These are phyloP conservation scores for Copidosoma aretas DNA, from an alignment of 2,888 invertebrate species.

Conservation along the genomic window DNA sequence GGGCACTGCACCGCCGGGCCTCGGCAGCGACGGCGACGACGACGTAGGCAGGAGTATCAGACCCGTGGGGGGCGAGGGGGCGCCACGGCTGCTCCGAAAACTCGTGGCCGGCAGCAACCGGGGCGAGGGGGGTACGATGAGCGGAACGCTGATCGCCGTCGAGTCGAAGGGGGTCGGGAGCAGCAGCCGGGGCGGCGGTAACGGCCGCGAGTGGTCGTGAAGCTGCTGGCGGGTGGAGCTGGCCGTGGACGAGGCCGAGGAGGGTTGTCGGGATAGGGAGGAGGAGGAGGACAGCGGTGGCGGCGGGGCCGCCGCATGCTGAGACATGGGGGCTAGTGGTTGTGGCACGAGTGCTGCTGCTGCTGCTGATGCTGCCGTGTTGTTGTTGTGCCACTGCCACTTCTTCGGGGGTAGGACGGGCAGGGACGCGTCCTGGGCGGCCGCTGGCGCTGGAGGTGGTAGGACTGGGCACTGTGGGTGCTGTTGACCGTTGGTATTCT, in stretches of 20 bases:
- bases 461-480: conserved; percentile 42
- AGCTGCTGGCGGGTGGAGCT: conserved; percentile 41
- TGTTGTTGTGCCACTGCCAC: conserved; percentile 36
- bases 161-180: conserved; percentile 28
- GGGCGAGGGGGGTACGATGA: conserved; percentile 50
- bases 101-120: conserved; percentile 58
- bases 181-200: conserved; percentile 57
- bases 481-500: conserved; percentile 42
- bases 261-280: conserved; percentile 33
- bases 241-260: conserved; percentile 42
- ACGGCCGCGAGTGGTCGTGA: conserved; percentile 57
- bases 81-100: conserved; percentile 14
- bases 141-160: conserved; percentile 5
- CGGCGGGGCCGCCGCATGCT: conserved; percentile 54
- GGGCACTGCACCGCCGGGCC: conserved; percentile 22
- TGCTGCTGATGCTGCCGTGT: too few relatives aligned
- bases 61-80: conserved; percentile 51
- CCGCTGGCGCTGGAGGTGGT: conserved; percentile 27
- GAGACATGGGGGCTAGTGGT: conserved; percentile 54
- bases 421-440: conserved; percentile 67
- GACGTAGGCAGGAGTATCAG: conserved; percentile 60
- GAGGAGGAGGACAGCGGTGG: conserved; percentile 54
- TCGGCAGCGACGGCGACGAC: conserved; percentile 56
- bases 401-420: conserved; percentile 70
- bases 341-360: conserved; percentile 42